These are phyloP conservation scores for Hyles lineata DNA, from an alignment of 2,888 invertebrate genomes.

Conservation along the genomic window DNA sequence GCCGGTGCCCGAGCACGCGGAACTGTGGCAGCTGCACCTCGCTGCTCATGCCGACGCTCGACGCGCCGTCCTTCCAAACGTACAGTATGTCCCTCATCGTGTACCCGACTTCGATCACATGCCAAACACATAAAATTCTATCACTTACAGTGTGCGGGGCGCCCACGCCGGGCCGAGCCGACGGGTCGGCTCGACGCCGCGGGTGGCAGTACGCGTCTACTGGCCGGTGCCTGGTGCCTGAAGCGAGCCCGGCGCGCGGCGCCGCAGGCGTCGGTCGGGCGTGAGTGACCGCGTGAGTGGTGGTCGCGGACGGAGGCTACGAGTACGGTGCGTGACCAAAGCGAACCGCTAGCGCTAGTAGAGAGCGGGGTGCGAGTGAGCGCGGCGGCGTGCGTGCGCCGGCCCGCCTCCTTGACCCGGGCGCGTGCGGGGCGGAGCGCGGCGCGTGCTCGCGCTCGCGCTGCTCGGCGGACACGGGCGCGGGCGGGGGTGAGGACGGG, in stretches of 20 bases:
- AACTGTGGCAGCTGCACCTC: conserved; percentile 97
- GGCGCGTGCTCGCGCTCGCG: conserved; percentile 37
- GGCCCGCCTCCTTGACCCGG: conserved; percentile 54
- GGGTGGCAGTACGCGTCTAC: conserved; percentile 33
- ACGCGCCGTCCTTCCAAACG: conserved; percentile 94
- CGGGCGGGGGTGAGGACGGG: not conserved
- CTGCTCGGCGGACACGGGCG: not conserved
- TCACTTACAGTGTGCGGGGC: conserved; percentile 64
- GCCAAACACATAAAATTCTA: conserved; percentile 72
- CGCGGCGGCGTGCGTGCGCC: conserved; percentile 50
- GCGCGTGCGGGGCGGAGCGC: conserved; percentile 47
- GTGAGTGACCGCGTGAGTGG: conserved; percentile 4
- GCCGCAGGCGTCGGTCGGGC: not conserved
- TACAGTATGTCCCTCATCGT: conserved; percentile 95
- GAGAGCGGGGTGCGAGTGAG: conserved; percentile 59
- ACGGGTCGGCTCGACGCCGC: conserved; percentile 36
- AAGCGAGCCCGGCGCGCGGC: conserved; percentile 21
- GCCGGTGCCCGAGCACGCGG: conserved; percentile 96
- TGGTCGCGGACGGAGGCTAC: conserved; percentile 13
- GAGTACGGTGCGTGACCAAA: conserved; percentile 26
- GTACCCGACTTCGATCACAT: conserved; percentile 92
- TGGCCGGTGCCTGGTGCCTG: conserved; percentile 25
- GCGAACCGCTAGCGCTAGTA: conserved; percentile 28
- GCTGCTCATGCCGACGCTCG: conserved; percentile 95
- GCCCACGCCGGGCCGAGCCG: conserved; percentile 39